Percentiles rank a stretch among this genome's conserved stretches.
These are phyloP conservation scores for Muscina levida DNA, from an alignment of 2,888 invertebrate genomes.

Conservation along the genomic window DNA sequence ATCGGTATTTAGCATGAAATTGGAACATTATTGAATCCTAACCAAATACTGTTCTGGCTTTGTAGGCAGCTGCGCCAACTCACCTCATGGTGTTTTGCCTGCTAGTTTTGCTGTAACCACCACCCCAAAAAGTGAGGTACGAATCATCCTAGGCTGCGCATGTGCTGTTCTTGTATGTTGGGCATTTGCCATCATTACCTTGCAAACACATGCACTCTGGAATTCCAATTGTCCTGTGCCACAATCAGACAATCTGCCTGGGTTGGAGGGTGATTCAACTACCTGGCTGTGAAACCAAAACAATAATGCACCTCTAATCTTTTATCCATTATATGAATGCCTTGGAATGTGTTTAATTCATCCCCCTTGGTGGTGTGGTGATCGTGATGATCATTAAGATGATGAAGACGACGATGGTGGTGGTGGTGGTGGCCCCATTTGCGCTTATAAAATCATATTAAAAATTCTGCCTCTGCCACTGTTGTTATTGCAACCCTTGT, in stretches of 20 bases:
- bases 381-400: background rate
- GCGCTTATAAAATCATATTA: constrained; percentile 23
- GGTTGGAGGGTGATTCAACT: constrained; percentile 47
- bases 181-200: constrained; percentile 69
- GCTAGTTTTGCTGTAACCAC: constrained; percentile 53
- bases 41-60: background rate
- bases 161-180: constrained; percentile 62
- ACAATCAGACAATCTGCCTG: constrained; percentile 22
- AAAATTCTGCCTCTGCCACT: constrained; percentile 25
- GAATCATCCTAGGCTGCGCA: constrained; percentile 61
- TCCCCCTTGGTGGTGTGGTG: constrained; percentile 44
- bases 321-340: background rate
- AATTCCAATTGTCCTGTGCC: constrained; percentile 47
- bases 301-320: constrained; percentile 66
- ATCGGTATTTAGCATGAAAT: constrained; percentile 40
- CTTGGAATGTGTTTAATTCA: constrained; percentile 56
- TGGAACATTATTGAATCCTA: background rate
- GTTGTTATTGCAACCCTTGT: constrained; percentile 34
- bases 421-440: constrained; percentile 27
- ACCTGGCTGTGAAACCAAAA: constrained; percentile 58
- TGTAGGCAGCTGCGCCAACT: constrained; percentile 9
- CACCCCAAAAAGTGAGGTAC: constrained; percentile 48
- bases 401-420: background rate
- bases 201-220: constrained; percentile 59
- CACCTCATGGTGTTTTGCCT: constrained; percentile 34